These are phyloP conservation scores for Rhopilema esculentum DNA, from an alignment of 30 jellyfish, hydroid and myxozoan genomes.

Conservation along the genomic window DNA sequence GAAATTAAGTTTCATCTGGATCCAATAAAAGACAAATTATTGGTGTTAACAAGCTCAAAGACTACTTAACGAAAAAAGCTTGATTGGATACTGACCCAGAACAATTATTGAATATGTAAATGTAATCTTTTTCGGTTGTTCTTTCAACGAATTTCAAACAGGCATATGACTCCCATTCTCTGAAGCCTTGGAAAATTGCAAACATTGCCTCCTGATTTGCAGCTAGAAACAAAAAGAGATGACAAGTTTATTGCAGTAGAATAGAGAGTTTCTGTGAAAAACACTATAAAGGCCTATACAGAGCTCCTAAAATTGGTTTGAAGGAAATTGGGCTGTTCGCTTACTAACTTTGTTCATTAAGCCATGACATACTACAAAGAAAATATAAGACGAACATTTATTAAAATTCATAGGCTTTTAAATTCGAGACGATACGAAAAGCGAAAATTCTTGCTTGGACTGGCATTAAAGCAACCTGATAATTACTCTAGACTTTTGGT, in stretches of 20 bases:
- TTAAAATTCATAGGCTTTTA: too few species aligned
- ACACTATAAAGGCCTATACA: neutral
- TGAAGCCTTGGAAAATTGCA: conserved; percentile 74
- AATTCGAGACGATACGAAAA: too few species aligned
- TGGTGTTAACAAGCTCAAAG: too few species aligned
- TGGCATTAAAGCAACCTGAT: too few species aligned
- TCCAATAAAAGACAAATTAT: neutral
- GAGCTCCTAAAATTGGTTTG: neutral
- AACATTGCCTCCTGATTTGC: conserved; percentile 68
- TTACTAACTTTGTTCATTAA: too few species aligned
- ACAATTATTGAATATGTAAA: conserved; percentile 64
- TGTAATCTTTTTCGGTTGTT: conserved; percentile 77
- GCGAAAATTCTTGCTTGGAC: too few species aligned
- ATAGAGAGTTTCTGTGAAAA: neutral
- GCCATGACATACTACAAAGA: too few species aligned
- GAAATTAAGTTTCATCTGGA: neutral
- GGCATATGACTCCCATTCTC: conserved; percentile 81
- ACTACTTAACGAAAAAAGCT: neutral
- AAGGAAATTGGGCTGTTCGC: too few species aligned
- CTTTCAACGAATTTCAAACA: conserved; percentile 75
- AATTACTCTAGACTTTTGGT: too few species aligned
- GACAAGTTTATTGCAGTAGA: neutral
- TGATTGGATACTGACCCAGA: conserved; percentile 61
- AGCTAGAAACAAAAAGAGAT: conserved; percentile 22
- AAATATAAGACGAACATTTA: too few species aligned